phyloP scores from a whole-genome alignment of 1,140 invertebrate genomes.

The Maniola jurtina region DNA sequence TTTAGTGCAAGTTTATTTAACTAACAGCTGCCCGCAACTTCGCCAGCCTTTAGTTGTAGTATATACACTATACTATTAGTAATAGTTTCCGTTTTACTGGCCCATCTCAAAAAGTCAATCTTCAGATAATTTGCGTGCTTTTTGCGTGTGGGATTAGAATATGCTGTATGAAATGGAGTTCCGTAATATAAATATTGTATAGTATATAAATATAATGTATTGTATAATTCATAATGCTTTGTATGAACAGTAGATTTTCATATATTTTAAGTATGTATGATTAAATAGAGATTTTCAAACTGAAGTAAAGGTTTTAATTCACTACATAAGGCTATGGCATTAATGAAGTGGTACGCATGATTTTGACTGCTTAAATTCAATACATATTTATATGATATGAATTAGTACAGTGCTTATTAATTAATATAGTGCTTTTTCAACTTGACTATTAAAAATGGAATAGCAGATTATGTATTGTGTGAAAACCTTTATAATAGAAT shows the following conservation, averaged over 20 bases:
- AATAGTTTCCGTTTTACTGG: too few species aligned
- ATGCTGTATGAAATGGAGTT: background rate
- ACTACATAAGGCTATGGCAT: background rate
- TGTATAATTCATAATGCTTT: background rate
- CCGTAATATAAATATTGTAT: background rate
- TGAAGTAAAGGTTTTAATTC: background rate
- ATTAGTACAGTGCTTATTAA: too few species aligned
- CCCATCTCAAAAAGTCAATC: background rate
- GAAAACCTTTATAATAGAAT: background rate
- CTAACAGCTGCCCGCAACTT: too few species aligned
- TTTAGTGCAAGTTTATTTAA: too few species aligned
- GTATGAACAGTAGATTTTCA: conserved; percentile 2
- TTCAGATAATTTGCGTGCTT: conserved; percentile 4
- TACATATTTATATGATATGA: too few species aligned
- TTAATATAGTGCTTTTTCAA: too few species aligned
- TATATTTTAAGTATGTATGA: too few species aligned
- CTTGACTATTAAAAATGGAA: too few species aligned
- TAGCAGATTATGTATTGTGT: background rate
- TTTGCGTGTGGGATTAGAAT: background rate
- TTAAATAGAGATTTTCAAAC: background rate
- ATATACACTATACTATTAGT: too few species aligned
- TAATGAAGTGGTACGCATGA: too few species aligned
- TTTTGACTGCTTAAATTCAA: too few species aligned
- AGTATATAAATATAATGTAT: background rate
- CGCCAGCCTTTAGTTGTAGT: too few species aligned